Evolutionary conservation across 1,140 invertebrate genomes (phyloP).

Genomic region (Parasteatoda tepidariorum): DNA sequence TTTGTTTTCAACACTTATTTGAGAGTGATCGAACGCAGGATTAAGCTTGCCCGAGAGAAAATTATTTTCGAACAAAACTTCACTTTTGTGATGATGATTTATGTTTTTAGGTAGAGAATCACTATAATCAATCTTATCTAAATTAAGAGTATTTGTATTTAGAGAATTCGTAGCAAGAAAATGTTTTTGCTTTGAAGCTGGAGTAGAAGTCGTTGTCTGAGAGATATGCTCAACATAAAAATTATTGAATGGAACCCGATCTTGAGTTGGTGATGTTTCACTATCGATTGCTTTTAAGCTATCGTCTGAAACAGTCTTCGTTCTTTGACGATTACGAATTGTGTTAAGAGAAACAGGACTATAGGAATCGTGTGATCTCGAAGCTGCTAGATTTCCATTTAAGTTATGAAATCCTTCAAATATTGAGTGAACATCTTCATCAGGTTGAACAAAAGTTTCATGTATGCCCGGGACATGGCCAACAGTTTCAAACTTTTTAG

Average conservation of each 20-base stretch:
- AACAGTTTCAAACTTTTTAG: slow-evolving; percentile 14
- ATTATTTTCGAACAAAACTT: too few species aligned
- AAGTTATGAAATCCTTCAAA: slow-evolving; percentile 21
- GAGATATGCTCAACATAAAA: not conserved
- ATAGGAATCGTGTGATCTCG: not conserved
- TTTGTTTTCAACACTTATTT: not conserved
- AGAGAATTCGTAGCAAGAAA: not conserved
- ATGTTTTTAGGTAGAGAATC: not conserved
- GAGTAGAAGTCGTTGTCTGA: not conserved
- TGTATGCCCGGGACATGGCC: not conserved
- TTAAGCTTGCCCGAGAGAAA: too few species aligned
- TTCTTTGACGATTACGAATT: not conserved
- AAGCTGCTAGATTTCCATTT: not conserved
- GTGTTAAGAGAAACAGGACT: not conserved
- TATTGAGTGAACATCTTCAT: not conserved
- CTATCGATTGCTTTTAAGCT: not conserved
- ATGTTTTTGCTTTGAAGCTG: too few species aligned
- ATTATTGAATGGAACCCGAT: not conserved
- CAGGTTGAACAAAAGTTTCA: not conserved
- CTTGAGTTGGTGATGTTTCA: not conserved
- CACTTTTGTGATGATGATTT: too few species aligned
- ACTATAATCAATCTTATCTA: not conserved
- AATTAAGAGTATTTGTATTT: not conserved
- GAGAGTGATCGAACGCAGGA: not conserved
- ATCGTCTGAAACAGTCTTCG: not conserved